phyloP scores from a whole-genome alignment of 2,797 vertebrate species.

The Myiothlypis coronata region DNA sequence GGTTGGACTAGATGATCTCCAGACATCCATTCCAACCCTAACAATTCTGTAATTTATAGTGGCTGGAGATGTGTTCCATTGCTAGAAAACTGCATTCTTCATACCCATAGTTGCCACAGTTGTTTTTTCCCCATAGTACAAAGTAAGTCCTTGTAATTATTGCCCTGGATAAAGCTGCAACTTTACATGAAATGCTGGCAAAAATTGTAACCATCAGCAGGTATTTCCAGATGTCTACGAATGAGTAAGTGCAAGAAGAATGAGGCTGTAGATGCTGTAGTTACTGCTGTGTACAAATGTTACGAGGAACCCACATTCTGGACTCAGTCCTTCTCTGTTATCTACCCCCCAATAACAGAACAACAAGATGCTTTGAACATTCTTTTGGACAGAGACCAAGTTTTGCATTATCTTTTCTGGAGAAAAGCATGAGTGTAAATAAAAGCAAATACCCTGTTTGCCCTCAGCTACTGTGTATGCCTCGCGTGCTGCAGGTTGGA shows the following conservation, averaged over 20 bases:
- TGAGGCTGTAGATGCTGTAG: neutral
- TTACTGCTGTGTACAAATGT: neutral
- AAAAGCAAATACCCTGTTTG: neutral
- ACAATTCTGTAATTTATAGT: neutral
- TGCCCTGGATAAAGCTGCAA: neutral
- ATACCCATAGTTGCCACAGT: neutral
- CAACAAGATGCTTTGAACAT: neutral
- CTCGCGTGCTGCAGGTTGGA: neutral
- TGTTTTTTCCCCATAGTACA: neutral
- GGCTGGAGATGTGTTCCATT: neutral
- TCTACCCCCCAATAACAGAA: neutral
- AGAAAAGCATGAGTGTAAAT: fast-evolving
- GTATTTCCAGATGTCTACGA: neutral
- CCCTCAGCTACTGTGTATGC: neutral
- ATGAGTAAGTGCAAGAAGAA: neutral
- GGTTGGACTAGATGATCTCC: neutral
- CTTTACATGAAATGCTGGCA: neutral
- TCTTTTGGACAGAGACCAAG: neutral
- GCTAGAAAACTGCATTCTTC: neutral
- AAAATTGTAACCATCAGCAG: neutral
- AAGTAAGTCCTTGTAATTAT: neutral
- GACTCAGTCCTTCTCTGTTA: neutral
- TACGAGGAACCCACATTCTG: neutral
- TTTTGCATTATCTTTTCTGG: neutral
- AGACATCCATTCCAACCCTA: neutral